A percentile compares a stretch with the other conserved stretches of the same genome.
phyloP scores from a whole-genome alignment of 2,888 invertebrate species.

The Stenchaetothrips biformis region DNA sequence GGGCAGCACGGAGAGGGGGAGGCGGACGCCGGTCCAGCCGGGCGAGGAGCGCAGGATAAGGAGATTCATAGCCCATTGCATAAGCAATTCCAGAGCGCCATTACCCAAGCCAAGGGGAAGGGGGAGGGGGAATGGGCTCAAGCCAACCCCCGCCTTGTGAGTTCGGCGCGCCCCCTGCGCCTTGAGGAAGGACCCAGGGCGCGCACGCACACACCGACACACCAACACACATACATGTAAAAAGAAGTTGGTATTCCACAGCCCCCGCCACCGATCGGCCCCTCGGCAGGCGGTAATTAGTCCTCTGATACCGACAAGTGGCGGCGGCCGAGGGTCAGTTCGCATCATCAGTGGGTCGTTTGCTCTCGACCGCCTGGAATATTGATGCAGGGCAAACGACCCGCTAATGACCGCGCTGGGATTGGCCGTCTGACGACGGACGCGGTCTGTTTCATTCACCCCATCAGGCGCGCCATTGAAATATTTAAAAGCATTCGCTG shows the following conservation, averaged over 20 bases:
- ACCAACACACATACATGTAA: not conserved
- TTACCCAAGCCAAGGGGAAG: not conserved
- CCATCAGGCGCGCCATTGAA: no score
- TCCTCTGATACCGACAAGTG: no score
- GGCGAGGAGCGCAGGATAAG: conserved; percentile 10
- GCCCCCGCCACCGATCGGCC: no score
- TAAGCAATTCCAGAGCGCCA: conserved; percentile 23
- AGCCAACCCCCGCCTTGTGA: not conserved
- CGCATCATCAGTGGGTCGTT: not conserved
- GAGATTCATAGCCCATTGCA: conserved; percentile 24
- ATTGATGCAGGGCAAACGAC: not conserved
- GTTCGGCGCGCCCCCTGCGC: not conserved
- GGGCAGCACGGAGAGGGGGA: not conserved
- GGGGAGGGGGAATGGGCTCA: not conserved
- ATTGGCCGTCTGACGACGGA: not conserved
- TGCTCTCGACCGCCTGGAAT: not conserved
- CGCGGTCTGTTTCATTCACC: no score
- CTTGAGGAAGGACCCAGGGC: conserved; percentile 1
- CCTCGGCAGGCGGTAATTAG: no score
- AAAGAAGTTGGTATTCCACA: no score
- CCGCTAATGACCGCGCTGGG: not conserved
- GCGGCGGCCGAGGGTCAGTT: not conserved
- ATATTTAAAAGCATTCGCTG: no score
- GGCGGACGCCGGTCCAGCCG: not conserved
- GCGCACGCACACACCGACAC: not conserved